Evolutionary conservation across 2,113 vertebrate genomes (phyloP).

Genomic region (Nycticryphes semicollaris): DNA sequence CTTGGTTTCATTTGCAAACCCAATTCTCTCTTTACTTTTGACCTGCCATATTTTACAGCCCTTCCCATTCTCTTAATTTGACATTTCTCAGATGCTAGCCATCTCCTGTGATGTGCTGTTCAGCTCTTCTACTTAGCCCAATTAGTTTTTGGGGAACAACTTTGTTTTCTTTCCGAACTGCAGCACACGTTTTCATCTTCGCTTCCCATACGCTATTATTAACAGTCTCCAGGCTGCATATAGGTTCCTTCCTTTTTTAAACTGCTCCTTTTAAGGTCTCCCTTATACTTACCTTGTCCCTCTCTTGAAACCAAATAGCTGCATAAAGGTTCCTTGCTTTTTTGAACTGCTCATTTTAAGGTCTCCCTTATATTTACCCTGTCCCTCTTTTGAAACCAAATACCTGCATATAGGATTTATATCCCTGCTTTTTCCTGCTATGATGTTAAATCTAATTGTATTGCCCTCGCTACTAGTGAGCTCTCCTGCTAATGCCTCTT

Average conservation of each 20-base stretch:
- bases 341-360: too few species aligned
- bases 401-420: not conserved
- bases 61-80: not conserved
- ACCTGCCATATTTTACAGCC: not conserved
- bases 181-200: not conserved
- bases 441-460: not conserved
- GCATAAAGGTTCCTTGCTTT: not conserved
- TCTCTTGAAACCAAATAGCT: too few species aligned
- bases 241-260: not conserved
- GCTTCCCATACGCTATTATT: not conserved
- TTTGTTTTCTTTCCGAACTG: not conserved
- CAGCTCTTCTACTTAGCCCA: not conserved
- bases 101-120: not conserved
- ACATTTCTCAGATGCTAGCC: not conserved
- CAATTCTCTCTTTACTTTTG: not conserved
- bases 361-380: not conserved
- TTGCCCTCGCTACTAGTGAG: not conserved
- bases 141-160: not conserved
- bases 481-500: not conserved
- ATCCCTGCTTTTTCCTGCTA: not conserved
- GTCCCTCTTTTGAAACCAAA: not conserved
- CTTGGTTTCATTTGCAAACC: not conserved
- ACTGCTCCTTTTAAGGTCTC: not conserved
- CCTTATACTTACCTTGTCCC: not conserved
- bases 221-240: not conserved